These are phyloP conservation scores for Trididemnum nubilum DNA, from an alignment of 23 tunicate genomes.

Conservation along the genomic window DNA sequence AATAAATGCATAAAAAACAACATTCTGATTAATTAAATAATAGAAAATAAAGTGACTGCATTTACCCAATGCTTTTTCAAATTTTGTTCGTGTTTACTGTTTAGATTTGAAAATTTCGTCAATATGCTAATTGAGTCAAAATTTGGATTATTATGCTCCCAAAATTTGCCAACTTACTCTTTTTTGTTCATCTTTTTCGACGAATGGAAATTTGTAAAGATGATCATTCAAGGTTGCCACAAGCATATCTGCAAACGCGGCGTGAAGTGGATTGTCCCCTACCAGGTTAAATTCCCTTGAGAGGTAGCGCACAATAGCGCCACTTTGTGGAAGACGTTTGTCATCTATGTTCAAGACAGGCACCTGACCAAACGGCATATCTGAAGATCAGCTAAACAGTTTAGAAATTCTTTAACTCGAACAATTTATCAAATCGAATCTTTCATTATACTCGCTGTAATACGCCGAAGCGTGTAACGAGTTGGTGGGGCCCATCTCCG, in stretches of 20 bases:
- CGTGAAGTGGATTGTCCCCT: slow-evolving; percentile 33
- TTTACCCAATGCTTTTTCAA: too few relatives aligned
- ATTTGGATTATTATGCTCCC: too few relatives aligned
- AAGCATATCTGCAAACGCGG: slow-evolving; percentile 47
- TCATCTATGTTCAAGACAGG: slow-evolving; percentile 57
- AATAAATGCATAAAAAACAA: too few relatives aligned
- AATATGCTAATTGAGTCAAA: too few relatives aligned
- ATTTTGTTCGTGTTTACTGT: too few relatives aligned
- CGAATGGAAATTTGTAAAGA: slow-evolving; percentile 31
- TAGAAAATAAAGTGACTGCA: too few relatives aligned
- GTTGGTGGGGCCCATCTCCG: too few relatives aligned
- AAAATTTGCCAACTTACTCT: slow-evolving; percentile 22
- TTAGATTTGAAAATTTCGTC: too few relatives aligned
- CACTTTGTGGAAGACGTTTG: slow-evolving; percentile 48
- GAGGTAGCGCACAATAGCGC: slow-evolving; percentile 59
- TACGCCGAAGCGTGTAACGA: too few relatives aligned
- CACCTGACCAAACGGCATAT: slow-evolving; percentile 58
- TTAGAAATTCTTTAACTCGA: background rate
- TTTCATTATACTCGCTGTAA: too few relatives aligned
- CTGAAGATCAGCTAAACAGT: slow-evolving; percentile 10
- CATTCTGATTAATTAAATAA: too few relatives aligned
- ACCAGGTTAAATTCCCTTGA: slow-evolving; percentile 36
- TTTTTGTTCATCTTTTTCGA: slow-evolving; percentile 46
- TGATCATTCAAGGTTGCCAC: slow-evolving; percentile 27
- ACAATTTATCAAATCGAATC: too few relatives aligned